Percentiles rank a stretch among this genome's conserved stretches.
Evolutionary conservation across 2,888 invertebrate genomes (phyloP).

Genomic region (Teinopalpus imperialis): DNA sequence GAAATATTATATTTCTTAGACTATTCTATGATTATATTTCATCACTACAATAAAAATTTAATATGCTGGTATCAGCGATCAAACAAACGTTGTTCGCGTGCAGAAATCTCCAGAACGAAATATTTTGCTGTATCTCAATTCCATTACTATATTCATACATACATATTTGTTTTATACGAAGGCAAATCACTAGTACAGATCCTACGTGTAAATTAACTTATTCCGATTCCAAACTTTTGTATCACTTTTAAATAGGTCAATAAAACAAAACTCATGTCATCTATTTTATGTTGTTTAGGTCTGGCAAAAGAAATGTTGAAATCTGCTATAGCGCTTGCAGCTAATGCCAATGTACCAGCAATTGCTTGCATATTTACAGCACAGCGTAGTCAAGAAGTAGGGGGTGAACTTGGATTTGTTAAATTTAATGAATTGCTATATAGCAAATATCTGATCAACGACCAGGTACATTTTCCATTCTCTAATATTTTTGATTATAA

Average conservation of each 20-base stretch:
- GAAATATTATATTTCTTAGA: no score
- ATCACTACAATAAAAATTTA: no score
- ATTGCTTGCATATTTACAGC: slow-evolving; percentile 64
- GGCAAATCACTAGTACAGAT: not conserved
- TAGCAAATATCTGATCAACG: slow-evolving; percentile 57
- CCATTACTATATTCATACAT: no score
- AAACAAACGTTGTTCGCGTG: no score
- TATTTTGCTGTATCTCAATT: no score
- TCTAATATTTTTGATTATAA: not conserved
- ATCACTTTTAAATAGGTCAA: no score
- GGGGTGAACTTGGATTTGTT: slow-evolving; percentile 56
- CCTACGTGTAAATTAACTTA: not conserved
- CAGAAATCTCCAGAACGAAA: no score
- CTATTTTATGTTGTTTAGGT: slow-evolving; percentile 43
- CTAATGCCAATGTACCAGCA: slow-evolving; percentile 60
- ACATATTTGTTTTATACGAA: no score
- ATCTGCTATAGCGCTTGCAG: slow-evolving; percentile 54
- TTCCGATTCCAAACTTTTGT: not conserved
- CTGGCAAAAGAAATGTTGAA: slow-evolving; percentile 64
- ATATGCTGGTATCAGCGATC: no score
- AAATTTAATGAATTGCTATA: slow-evolving; percentile 66
- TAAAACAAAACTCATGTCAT: no score
- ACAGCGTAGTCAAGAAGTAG: slow-evolving; percentile 49
- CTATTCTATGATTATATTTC: no score
- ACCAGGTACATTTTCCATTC: slow-evolving; percentile 52